Evolutionary conservation across 2,797 vertebrate species (phyloP).

Genomic region (Peromyscus attwateri): DNA sequence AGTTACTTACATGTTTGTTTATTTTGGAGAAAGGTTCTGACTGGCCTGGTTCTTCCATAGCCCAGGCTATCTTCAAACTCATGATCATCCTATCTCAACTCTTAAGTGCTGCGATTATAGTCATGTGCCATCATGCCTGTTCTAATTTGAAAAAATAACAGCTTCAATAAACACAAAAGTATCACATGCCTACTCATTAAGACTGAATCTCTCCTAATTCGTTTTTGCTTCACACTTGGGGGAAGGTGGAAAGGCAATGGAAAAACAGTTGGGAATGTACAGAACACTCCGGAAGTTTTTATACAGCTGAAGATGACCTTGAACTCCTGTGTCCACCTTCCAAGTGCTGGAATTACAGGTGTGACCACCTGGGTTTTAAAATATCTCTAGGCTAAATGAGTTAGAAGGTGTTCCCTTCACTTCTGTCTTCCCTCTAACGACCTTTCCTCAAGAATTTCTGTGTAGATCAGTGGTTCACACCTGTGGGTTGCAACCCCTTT

Average conservation of each 20-base stretch:
- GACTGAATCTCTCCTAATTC: background rate
- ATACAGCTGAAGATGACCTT: background rate
- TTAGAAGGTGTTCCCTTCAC: background rate
- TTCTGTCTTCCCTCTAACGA: background rate
- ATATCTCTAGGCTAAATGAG: background rate
- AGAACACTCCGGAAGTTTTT: background rate
- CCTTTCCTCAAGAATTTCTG: background rate
- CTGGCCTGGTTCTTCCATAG: background rate
- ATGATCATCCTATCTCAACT: background rate
- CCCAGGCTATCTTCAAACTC: background rate
- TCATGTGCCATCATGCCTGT: background rate
- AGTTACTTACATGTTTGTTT: background rate
- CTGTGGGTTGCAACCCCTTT: too few species aligned
- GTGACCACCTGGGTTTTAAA: background rate
- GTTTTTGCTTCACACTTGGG: conserved; percentile 9
- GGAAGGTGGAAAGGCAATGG: background rate
- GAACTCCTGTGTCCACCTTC: background rate
- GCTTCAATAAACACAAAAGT: background rate
- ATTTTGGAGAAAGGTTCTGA: background rate
- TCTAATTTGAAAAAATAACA: background rate
- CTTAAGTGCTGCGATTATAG: background rate
- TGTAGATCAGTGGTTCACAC: background rate
- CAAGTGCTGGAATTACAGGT: background rate
- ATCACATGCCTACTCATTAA: background rate
- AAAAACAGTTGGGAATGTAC: background rate